Evolutionary conservation across 64 coral and sea anemone species (phyloP), one percentile per base, ranked within the genome.

Genomic region (Trachythela sp.): DNA sequence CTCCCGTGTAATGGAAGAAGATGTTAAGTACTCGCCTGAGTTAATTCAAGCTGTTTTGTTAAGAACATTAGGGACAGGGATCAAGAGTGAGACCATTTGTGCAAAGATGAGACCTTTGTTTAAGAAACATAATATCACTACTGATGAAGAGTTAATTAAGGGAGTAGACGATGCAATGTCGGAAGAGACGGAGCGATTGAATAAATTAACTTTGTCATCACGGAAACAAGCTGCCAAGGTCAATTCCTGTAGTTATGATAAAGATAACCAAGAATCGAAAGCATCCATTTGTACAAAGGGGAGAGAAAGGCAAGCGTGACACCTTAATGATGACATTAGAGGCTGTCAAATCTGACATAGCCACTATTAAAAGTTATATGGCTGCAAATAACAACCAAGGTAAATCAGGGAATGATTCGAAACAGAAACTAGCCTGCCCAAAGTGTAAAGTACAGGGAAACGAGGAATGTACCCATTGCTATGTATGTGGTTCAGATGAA

Each of bases 61-160:
- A n/a, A n/a, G n/a, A n/a, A n/a, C n/a, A n/a, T n/a, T n/a, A n/a
- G n/a, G n/a, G n/a, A n/a, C n/a, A n/a, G n/a, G n/a, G n/a, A n/a
- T n/a, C n/a, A n/a, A n/a, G n/a, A n/a, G n/a, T n/a, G 68, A 72
- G 49, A 52, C 68, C 68, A 72, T 72, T 72, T 72, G 68, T n/a
- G 13, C 68, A 72, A 72, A 72, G 33, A 13, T 72, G 26, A 27
- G 68, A 72, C 68, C 24, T 10, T 29, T 72, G 24, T 35, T 72
- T 0, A 72, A 72, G 26, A 72, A 72, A 31, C 68, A 27, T 72
- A 72, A n/a, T n/a, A n/a, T n/a, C n/a, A n/a, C n/a, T n/a, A n/a
- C n/a, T n/a, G n/a, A n/a, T n/a, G n/a, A n/a, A n/a, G n/a, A n/a
- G 68, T 35, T 72, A 35, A 72, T 72, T 26, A 26, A 14, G 1